Base-by-base conservation (phyloP, 2,888 invertebrate genomes). In the Cryptophagus acutangulus region DNA sequence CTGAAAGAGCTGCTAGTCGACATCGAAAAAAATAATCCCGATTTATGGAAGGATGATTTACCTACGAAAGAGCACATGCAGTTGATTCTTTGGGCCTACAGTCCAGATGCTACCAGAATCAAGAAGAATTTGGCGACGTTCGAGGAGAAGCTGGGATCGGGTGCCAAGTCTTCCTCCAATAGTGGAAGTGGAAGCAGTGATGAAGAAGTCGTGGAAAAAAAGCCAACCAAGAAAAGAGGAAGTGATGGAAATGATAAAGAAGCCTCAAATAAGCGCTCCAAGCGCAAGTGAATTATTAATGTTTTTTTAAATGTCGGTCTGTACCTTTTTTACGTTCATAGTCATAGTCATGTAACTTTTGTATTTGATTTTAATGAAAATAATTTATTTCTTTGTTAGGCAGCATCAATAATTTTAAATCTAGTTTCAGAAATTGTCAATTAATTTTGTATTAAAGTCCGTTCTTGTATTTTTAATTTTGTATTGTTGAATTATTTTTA, bases 21-120 rank as follows among this genome's bases (percentile, higher is more conserved):
- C 51, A 72, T 76, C 10, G 76, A 83, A 66, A 72, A 77, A n/a
- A 75, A 77, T 9, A 73, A 77, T 29, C 72, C 72, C 0, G 77
- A 82, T 54, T 67, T 84, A 1, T 82, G 81, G 65, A 74, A 76
- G 17, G 73, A 78, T 43, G 83, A 82, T 18, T 73, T 82, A 31
- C 87, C 87, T 0, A 80, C 81, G 0, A 71, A 74, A 26, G 78
- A 81, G 39, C 87, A 87, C 54, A 56, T 83, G 43, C 71, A 81
- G 52, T 68, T 85, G 58, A 75, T 87, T 30, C 71, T 85, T 40
- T 86, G 86, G 84, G 86, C 81, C 0, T 87, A 84, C 58, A 85
- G 84, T 33, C 82, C 84, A 0, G 84, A 86, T 46, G 75, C 78
- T 0, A 74, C 76, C 17, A 79, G 78, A 56, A 72, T 84, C 1